Conservation (phyloP, 2,888 invertebrate genomes). For the Drosophila macrothrix region DNA sequence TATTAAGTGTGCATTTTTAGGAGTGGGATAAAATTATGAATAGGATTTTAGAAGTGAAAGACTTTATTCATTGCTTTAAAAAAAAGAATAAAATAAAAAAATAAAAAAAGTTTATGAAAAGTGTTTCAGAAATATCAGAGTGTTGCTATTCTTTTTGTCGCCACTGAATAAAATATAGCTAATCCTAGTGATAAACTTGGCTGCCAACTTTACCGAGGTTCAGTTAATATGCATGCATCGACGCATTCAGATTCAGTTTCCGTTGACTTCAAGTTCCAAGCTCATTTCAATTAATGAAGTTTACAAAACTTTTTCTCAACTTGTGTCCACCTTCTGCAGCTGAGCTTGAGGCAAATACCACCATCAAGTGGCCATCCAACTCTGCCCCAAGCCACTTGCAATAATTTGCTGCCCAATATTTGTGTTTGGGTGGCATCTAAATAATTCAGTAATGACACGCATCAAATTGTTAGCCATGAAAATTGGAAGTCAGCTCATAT, state of each 20-base stretch:
- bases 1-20: not conserved
- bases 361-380: not conserved
- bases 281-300: constrained; percentile 68
- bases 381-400: constrained; percentile 1
- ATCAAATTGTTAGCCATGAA: constrained; percentile 24
- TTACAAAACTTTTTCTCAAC: constrained; percentile 54
- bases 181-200: constrained; percentile 28
- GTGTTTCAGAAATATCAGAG: not conserved
- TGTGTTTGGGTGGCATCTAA: constrained; percentile 63
- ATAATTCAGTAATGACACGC: constrained; percentile 77
- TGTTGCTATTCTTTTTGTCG: not conserved
- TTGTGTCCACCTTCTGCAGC: constrained; percentile 25
- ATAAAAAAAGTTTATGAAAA: not conserved
- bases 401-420: constrained; percentile 35
- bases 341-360: constrained; percentile 13
- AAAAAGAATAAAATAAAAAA: no score
- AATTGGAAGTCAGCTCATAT: constrained; percentile 1
- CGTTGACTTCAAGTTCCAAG: constrained; percentile 43
- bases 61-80: no score
- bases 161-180: not conserved
- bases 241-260: constrained; percentile 21
- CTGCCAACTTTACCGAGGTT: constrained; percentile 21
- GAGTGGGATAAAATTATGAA: not conserved
- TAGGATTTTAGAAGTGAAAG: not conserved
- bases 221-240: constrained; percentile 59